These are phyloP conservation scores for Parnassius smintheus DNA, from an alignment of 2,888 invertebrate genomes.

Conservation along the genomic window DNA sequence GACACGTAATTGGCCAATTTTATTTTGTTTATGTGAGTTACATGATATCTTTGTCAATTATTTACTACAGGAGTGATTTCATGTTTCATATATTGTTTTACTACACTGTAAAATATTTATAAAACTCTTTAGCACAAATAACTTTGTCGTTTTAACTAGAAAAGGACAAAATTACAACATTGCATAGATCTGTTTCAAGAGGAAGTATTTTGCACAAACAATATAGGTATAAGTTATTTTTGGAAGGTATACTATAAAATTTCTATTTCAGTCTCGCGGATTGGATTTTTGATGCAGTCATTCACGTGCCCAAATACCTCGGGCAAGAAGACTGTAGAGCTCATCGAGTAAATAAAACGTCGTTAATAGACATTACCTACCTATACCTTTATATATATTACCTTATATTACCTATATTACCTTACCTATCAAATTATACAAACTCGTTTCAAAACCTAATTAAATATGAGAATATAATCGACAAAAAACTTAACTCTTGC, in stretches of 20 bases:
- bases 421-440: background rate
- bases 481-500: slow-evolving; percentile 13
- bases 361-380: background rate
- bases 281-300: slow-evolving; percentile 43
- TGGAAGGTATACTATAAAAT: background rate
- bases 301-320: slow-evolving; percentile 67
- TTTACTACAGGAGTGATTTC: slow-evolving; percentile 11
- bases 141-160: slow-evolving; percentile 68
- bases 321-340: slow-evolving; percentile 64
- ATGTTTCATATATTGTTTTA: slow-evolving; percentile 35
- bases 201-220: slow-evolving; percentile 17
- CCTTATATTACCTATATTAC: no score
- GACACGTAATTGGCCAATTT: no score
- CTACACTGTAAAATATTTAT: slow-evolving; percentile 39
- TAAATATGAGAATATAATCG: slow-evolving; percentile 25
- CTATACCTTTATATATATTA: slow-evolving; percentile 1
- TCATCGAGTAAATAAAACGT: background rate
- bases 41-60: no score
- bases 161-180: slow-evolving; percentile 63
- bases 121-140: slow-evolving; percentile 39
- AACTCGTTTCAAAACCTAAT: slow-evolving; percentile 12
- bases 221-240: slow-evolving; percentile 13
- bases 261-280: slow-evolving; percentile 50
- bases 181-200: slow-evolving; percentile 34
- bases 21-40: no score